These are phyloP conservation scores for Ceratina australensis DNA, from an alignment of 1,140 invertebrate genomes.

Conservation along the genomic window DNA sequence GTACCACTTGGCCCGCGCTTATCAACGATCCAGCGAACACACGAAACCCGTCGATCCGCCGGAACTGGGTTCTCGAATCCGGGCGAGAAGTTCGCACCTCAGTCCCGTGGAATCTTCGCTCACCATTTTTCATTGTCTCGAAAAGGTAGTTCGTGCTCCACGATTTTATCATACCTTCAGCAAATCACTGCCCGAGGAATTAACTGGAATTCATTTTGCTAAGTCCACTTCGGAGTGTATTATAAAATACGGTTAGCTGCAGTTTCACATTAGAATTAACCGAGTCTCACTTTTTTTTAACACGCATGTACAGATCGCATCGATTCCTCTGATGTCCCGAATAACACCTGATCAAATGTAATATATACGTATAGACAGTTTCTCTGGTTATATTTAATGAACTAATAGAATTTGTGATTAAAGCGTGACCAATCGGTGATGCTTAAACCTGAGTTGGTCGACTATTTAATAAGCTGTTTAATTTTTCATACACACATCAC, in stretches of 20 bases:
- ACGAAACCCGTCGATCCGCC: not conserved
- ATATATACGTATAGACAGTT: not conserved
- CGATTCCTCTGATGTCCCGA: not conserved
- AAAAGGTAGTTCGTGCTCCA: not conserved
- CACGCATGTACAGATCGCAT: not conserved
- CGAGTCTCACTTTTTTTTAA: not conserved
- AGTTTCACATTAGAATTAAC: not conserved
- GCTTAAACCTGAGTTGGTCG: slow-evolving; percentile 35
- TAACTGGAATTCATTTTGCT: slow-evolving; percentile 1
- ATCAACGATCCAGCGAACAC: slow-evolving; percentile 23
- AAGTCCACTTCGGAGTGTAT: not conserved
- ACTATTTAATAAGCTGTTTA: slow-evolving; percentile 57
- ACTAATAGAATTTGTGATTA: slow-evolving; percentile 58
- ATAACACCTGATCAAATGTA: slow-evolving; percentile 30
- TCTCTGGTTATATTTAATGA: slow-evolving; percentile 32
- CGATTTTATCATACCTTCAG: not conserved
- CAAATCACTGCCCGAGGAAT: not conserved
- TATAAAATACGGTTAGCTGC: not conserved
- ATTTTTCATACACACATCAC: no score
- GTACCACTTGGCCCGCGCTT: slow-evolving; percentile 22
- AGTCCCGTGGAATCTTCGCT: not conserved
- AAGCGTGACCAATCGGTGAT: slow-evolving; percentile 41
- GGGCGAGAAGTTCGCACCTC: not conserved
- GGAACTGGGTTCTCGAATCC: slow-evolving; percentile 2
- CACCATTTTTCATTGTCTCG: not conserved